Evolutionary conservation across 2,797 vertebrate species (phyloP).

Genomic region (Tangara arthus): DNA sequence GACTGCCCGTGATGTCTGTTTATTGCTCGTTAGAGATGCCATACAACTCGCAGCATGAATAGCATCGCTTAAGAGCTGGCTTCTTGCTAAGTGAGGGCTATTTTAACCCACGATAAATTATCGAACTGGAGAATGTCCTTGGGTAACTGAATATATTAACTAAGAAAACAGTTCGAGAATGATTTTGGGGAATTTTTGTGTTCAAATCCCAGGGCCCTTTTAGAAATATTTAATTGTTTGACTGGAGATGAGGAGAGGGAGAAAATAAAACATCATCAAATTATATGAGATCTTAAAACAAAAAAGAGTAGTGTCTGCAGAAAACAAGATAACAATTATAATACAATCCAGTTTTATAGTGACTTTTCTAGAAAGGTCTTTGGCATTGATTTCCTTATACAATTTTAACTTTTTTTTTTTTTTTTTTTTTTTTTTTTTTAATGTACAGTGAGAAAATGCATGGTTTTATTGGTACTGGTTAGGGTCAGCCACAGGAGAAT

Average conservation of each 20-base stretch:
- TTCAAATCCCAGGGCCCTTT: not conserved
- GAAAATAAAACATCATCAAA: not conserved
- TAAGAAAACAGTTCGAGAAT: not conserved
- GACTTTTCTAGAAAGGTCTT: not conserved
- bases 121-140: not conserved
- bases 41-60: not conserved
- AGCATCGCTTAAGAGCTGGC: not conserved
- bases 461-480: constrained; percentile 59
- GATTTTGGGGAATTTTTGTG: not conserved
- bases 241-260: not conserved
- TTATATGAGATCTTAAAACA: not conserved
- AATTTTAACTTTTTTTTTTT: not conserved
- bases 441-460: constrained; percentile 21
- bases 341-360: not conserved
- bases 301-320: not conserved
- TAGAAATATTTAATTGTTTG: not conserved
- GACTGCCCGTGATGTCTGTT: not conserved
- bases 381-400: not conserved
- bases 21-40: not conserved
- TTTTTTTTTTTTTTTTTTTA: not conserved
- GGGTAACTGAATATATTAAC: not conserved
- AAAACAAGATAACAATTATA: not conserved
- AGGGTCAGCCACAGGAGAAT: constrained; percentile 61
- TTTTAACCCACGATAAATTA: not conserved
- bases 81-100: not conserved